These are phyloP conservation scores for Aphodius granarius DNA, from an alignment of 2,888 invertebrate genomes.

Conservation along the genomic window DNA sequence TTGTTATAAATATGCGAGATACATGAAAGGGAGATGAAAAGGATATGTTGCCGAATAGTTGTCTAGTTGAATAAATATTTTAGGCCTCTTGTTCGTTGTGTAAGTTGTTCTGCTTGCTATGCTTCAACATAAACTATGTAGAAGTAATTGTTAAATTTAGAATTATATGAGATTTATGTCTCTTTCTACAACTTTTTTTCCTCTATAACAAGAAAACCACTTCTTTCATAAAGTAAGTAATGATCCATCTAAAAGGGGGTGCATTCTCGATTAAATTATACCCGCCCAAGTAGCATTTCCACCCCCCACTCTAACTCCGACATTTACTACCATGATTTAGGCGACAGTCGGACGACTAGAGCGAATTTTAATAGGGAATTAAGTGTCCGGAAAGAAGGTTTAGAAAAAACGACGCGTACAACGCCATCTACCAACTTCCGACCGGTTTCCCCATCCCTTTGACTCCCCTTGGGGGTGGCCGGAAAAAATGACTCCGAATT, in stretches of 20 bases:
- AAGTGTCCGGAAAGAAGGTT: not conserved
- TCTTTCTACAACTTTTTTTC: not conserved
- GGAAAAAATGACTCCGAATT: conserved; percentile 18
- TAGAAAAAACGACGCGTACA: not conserved
- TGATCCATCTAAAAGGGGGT: not conserved
- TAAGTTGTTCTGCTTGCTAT: too few relatives aligned
- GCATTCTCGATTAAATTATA: not conserved
- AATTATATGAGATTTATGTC: too few relatives aligned
- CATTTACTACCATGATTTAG: not conserved
- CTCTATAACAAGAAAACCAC: not conserved
- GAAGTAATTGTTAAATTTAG: too few relatives aligned
- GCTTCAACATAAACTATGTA: too few relatives aligned
- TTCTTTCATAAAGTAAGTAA: not conserved
- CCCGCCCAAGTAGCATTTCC: not conserved
- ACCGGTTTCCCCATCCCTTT: not conserved
- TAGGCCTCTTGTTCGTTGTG: too few relatives aligned
- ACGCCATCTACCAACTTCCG: not conserved
- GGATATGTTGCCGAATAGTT: too few relatives aligned
- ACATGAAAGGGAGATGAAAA: conserved; percentile 3
- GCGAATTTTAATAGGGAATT: not conserved
- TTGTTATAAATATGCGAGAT: conserved; percentile 19
- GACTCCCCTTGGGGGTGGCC: not conserved
- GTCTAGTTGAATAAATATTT: too few relatives aligned
- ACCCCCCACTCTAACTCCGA: not conserved
- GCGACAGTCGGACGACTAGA: not conserved